These are phyloP conservation scores for Hesperia comma DNA, from an alignment of 2,888 invertebrate genomes.

Conservation along the genomic window DNA sequence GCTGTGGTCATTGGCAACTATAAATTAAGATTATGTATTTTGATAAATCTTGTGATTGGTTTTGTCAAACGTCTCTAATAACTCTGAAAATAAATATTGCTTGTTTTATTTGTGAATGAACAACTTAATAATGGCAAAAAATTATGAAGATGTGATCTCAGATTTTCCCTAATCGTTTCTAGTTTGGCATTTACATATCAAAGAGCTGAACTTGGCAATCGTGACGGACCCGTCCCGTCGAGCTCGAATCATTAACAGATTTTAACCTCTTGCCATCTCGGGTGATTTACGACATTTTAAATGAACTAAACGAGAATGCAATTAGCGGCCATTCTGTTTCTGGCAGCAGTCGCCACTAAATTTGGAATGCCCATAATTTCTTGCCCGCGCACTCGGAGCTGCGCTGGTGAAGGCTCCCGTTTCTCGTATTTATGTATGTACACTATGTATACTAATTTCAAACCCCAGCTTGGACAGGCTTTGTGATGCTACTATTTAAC, in stretches of 20 bases:
- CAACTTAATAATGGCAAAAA: neutral
- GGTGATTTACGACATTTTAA: slow-evolving; percentile 31
- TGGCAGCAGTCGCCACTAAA: slow-evolving; percentile 21
- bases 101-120: neutral
- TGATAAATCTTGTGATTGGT: slow-evolving; percentile 39
- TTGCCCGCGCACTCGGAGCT: neutral
- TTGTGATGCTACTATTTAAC: too few species aligned
- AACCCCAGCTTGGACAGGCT: too few species aligned
- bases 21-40: slow-evolving; percentile 45
- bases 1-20: slow-evolving; percentile 40
- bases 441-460: too few species aligned
- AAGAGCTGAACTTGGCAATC: neutral
- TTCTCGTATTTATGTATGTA: too few species aligned
- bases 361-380: slow-evolving; percentile 8
- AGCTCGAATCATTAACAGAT: slow-evolving; percentile 19
- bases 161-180: too few species aligned
- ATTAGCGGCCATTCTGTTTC: slow-evolving; percentile 21
- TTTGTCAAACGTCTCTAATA: slow-evolving; percentile 33
- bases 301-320: slow-evolving; percentile 31
- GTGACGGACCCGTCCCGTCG: neutral
- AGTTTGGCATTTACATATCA: neutral
- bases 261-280: slow-evolving; percentile 8
- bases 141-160: too few species aligned
- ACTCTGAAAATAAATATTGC: neutral
- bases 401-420: neutral